These are phyloP conservation scores for Tachyglossus aculeatus DNA, from an alignment of 2,797 vertebrate genomes.

Conservation along the genomic window DNA sequence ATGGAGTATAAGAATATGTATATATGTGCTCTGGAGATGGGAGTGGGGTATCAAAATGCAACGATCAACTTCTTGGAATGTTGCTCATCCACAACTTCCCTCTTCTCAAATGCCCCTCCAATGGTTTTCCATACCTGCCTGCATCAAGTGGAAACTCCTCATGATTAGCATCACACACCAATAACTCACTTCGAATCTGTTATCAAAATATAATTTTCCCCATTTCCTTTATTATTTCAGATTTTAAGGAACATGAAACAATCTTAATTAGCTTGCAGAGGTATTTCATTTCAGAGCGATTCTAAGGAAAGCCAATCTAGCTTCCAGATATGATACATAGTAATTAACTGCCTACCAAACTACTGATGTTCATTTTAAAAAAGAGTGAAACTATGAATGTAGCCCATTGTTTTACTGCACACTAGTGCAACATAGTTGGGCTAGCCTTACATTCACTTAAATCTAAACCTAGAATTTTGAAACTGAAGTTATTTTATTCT, in stretches of 20 bases:
- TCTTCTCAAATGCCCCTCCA: too few relatives aligned
- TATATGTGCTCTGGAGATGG: too few relatives aligned
- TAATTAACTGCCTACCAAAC: conserved; percentile 60
- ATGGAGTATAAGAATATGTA: too few relatives aligned
- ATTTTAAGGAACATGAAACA: conserved; percentile 51
- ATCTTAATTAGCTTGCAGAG: conserved; percentile 35
- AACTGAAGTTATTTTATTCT: background rate
- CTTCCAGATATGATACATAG: conserved; percentile 55
- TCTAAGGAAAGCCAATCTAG: conserved; percentile 46
- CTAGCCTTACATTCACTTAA: conserved; percentile 27
- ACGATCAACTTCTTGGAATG: too few relatives aligned
- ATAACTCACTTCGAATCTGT: too few relatives aligned
- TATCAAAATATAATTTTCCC: conserved; percentile 7
- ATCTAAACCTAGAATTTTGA: conserved; percentile 21
- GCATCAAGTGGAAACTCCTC: too few relatives aligned
- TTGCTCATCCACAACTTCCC: too few relatives aligned
- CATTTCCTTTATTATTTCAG: conserved; percentile 30
- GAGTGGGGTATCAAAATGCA: too few relatives aligned
- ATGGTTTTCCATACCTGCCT: too few relatives aligned
- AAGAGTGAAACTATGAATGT: conserved; percentile 52
- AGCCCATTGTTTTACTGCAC: conserved; percentile 45
- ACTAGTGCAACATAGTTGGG: conserved; percentile 25
- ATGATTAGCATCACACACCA: too few relatives aligned
- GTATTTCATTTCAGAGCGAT: conserved; percentile 55
- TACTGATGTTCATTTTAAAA: conserved; percentile 33